Conservation (phyloP, 2,888 invertebrate species). For the Caenorhabditis sp. region DNA sequence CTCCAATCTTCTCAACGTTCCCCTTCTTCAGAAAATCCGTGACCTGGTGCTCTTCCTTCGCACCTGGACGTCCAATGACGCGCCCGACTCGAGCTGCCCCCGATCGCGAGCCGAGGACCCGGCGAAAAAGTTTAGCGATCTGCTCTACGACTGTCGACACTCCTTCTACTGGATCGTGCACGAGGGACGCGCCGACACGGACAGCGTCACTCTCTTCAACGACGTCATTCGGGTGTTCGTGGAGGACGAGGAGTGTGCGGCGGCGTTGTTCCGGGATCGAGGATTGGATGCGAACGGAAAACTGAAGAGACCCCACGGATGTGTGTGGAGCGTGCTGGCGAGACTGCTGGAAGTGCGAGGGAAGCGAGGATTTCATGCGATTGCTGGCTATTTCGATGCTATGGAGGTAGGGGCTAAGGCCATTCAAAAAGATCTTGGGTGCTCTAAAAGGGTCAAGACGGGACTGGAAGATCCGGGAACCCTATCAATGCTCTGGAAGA, state of each 20-base stretch:
- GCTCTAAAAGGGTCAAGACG: too few relatives aligned
- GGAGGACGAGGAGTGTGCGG: constrained; percentile 27
- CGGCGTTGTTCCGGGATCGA: constrained; percentile 31
- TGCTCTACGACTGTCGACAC: constrained; percentile 28
- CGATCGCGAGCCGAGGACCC: not conserved
- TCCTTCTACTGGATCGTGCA: constrained; percentile 22
- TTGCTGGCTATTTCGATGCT: constrained; percentile 11
- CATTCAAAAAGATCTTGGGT: not conserved
- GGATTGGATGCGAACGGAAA: constrained; percentile 1
- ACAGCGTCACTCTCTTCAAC: constrained; percentile 32
- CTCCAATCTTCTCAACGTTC: not conserved
- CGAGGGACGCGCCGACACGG: constrained; percentile 35
- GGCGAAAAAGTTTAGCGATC: constrained; percentile 17
- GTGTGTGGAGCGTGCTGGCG: constrained; percentile 33
- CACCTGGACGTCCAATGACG: constrained; percentile 46
- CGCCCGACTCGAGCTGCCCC: not conserved
- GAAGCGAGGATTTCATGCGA: constrained; percentile 12
- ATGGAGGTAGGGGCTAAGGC: constrained; percentile 8
- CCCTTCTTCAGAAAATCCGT: constrained; percentile 56
- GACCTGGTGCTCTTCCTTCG: constrained; percentile 36
- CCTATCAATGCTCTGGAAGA: too few relatives aligned
- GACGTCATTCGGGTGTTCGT: constrained; percentile 47
- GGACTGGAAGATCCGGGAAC: too few relatives aligned
- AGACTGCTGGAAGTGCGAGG: not conserved
- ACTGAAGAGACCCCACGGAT: constrained; percentile 1